Conservation (phyloP, 2,888 invertebrate genomes). For the Belgica antarctica region DNA sequence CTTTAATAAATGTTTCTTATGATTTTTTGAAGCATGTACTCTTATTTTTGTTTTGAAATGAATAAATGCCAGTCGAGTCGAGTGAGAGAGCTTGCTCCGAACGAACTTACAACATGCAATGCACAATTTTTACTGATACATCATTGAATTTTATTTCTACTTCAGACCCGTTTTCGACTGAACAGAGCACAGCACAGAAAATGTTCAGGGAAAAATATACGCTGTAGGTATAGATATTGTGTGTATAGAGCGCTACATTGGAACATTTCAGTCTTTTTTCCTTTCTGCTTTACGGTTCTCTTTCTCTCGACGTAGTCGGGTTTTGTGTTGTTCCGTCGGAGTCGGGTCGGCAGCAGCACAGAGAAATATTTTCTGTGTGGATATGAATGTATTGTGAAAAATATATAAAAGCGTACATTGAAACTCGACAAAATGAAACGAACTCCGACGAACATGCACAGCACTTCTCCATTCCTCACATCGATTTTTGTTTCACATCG, state of each 20-base stretch:
- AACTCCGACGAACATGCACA: background rate
- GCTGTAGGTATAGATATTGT: constrained; percentile 26
- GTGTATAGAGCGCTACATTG: constrained; percentile 35
- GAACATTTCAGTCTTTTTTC: constrained; percentile 38
- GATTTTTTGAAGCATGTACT: constrained; percentile 31
- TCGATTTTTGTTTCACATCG: constrained; percentile 23
- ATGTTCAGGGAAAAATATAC: constrained; percentile 37
- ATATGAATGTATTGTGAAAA: constrained; percentile 38
- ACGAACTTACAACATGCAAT: constrained; percentile 43
- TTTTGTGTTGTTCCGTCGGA: constrained; percentile 8
- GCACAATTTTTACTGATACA: constrained; percentile 44
- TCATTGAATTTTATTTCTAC: constrained; percentile 42
- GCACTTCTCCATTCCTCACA: constrained; percentile 3
- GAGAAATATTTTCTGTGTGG: constrained; percentile 35
- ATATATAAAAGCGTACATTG: constrained; percentile 38
- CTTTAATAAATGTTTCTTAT: background rate
- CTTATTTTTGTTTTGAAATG: constrained; percentile 42
- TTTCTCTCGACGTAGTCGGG: constrained; percentile 26
- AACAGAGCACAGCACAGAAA: constrained; percentile 27
- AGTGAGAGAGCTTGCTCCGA: constrained; percentile 25
- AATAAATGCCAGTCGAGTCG: constrained; percentile 40
- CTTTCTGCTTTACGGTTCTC: constrained; percentile 34
- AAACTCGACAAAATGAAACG: constrained; percentile 41
- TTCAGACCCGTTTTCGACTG: constrained; percentile 38
- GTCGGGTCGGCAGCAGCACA: constrained; percentile 16